phyloP scores from a whole-genome alignment of 2,113 vertebrate species.

The Scalopus aquaticus region DNA sequence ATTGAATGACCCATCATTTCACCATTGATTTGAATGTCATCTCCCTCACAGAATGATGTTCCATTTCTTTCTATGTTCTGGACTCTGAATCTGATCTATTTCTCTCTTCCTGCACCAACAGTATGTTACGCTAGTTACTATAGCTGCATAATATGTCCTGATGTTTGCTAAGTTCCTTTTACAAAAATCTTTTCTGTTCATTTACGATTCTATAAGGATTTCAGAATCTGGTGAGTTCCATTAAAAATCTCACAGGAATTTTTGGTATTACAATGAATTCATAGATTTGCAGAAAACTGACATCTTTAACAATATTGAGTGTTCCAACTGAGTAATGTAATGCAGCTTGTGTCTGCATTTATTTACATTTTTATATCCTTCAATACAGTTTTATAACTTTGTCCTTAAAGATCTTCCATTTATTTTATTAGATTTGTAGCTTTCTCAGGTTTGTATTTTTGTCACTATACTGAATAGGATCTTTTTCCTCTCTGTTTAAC shows the following conservation, averaged over 20 bases:
- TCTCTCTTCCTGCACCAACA: not conserved
- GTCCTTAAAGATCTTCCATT: not conserved
- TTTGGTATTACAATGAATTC: constrained; percentile 31
- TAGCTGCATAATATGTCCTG: not conserved
- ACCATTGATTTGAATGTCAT: constrained; percentile 23
- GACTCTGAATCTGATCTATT: not conserved
- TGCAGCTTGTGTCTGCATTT: not conserved
- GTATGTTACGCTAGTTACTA: not conserved
- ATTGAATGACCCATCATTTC: not conserved
- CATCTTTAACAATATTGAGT: constrained; percentile 4
- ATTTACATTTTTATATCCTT: not conserved
- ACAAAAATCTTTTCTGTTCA: not conserved
- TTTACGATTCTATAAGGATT: constrained; percentile 36
- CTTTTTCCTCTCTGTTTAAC: not conserved
- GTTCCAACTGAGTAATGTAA: not conserved
- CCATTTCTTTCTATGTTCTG: not conserved
- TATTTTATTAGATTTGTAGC: not conserved
- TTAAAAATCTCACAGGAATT: constrained; percentile 39
- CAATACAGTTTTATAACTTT: not conserved
- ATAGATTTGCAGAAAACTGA: not conserved
- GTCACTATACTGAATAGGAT: not conserved
- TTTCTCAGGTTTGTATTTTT: not conserved
- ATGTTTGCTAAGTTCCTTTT: constrained; percentile 40
- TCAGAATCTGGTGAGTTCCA: constrained; percentile 25
- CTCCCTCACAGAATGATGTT: not conserved